These are phyloP conservation scores for Nothura maculosa DNA, from an alignment of 2,797 vertebrate species.

Conservation along the genomic window DNA sequence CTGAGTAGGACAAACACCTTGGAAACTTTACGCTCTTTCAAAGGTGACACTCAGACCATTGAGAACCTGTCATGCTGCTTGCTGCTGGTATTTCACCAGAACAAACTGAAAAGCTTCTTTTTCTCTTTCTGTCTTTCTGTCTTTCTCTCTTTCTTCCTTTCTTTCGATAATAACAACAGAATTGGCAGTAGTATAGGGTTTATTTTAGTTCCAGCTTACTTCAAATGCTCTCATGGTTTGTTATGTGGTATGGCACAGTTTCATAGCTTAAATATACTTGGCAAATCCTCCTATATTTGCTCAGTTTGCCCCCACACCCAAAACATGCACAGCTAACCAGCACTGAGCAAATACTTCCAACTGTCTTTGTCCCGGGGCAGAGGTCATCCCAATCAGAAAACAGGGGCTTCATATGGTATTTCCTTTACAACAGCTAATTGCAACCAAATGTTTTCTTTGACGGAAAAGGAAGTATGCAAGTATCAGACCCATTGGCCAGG, in stretches of 20 bases:
- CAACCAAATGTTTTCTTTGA: constrained; percentile 67
- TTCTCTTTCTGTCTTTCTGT: not conserved
- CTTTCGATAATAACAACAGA: not conserved
- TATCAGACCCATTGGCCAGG: constrained; percentile 29
- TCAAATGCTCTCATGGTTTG: not conserved
- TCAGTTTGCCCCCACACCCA: not conserved
- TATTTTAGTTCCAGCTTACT: constrained; percentile 1
- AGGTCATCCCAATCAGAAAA: constrained; percentile 74
- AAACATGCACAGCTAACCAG: not conserved
- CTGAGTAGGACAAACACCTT: not conserved
- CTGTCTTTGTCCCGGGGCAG: constrained; percentile 51
- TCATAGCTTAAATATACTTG: constrained; percentile 28
- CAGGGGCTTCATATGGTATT: constrained; percentile 72
- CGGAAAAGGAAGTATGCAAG: constrained; percentile 33
- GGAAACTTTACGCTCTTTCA: not conserved
- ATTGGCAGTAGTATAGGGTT: not conserved
- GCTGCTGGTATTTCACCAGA: not conserved
- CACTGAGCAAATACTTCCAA: constrained; percentile 46
- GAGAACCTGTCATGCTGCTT: not conserved
- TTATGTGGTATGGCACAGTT: not conserved
- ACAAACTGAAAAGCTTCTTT: not conserved
- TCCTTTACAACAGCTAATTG: constrained; percentile 70
- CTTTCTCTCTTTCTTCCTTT: not conserved
- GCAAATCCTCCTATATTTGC: constrained; percentile 1
- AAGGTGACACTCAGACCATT: rapidly evolving